These are phyloP conservation scores for Drosophila atripex DNA, from an alignment of 2,888 invertebrate genomes.

Conservation along the genomic window DNA sequence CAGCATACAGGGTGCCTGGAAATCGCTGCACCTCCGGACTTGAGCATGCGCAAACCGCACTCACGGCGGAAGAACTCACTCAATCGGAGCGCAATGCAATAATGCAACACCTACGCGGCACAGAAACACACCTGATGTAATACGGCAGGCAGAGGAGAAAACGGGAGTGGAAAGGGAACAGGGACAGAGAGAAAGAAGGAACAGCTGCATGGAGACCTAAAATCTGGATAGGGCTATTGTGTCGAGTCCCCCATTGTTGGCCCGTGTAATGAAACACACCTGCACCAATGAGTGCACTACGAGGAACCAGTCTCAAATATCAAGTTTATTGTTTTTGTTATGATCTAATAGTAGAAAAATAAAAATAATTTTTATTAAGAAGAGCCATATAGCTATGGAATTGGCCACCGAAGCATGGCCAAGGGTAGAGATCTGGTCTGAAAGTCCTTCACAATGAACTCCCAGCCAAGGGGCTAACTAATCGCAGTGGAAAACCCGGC, in stretches of 20 bases:
- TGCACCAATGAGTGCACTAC: constrained; percentile 20
- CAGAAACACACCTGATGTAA: constrained; percentile 51
- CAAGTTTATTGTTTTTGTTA: not conserved
- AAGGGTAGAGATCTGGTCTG: constrained; percentile 11
- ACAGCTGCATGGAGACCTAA: constrained; percentile 62
- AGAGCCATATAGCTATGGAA: not conserved
- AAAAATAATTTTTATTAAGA: not conserved
- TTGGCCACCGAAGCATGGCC: constrained; percentile 12
- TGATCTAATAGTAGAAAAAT: not conserved
- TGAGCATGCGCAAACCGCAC: constrained; percentile 55
- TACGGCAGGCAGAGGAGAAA: constrained; percentile 20
- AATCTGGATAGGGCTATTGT: constrained; percentile 48
- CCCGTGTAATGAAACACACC: constrained; percentile 60
- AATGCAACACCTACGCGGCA: constrained; percentile 41
- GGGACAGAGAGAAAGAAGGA: constrained; percentile 10
- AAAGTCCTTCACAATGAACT: constrained; percentile 73
- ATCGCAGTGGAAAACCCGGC: constrained; percentile 40
- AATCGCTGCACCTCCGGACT: constrained; percentile 10
- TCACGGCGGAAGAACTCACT: constrained; percentile 43
- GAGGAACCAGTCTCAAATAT: constrained; percentile 52
- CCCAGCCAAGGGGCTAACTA: constrained; percentile 14
- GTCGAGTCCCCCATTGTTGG: constrained; percentile 47
- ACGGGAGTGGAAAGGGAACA: not conserved
- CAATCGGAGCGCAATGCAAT: constrained; percentile 38
- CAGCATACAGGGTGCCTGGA: constrained; percentile 48